Evolutionary conservation across 2,888 invertebrate species (phyloP).

Genomic region (Acleris holmiana): DNA sequence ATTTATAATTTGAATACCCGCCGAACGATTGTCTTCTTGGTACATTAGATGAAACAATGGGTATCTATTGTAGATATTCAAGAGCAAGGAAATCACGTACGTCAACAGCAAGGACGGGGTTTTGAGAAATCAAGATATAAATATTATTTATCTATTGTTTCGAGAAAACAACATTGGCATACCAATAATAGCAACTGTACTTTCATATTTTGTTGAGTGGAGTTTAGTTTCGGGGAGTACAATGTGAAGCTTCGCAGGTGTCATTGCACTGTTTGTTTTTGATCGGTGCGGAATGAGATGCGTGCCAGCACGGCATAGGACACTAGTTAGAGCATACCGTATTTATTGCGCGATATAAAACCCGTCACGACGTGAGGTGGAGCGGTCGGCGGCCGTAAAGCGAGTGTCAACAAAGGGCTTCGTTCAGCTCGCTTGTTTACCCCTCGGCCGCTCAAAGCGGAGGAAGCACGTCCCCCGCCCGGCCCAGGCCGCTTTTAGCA

Average conservation of each 20-base stretch:
- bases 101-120: constrained; percentile 46
- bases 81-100: constrained; percentile 74
- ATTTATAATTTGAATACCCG: constrained; percentile 74
- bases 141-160: constrained; percentile 32
- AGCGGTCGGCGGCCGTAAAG: constrained; percentile 64
- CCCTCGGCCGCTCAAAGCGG: constrained; percentile 78
- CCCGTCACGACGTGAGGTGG: constrained; percentile 55
- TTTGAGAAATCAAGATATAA: constrained; percentile 58
- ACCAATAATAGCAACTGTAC: constrained; percentile 26
- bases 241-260: neutral
- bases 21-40: constrained; percentile 70
- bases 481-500: constrained; percentile 81
- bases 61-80: constrained; percentile 57
- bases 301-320: constrained; percentile 40
- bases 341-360: constrained; percentile 70
- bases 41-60: constrained; percentile 74
- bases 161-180: constrained; percentile 22
- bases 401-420: constrained; percentile 79
- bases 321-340: constrained; percentile 48
- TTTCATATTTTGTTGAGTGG: neutral
- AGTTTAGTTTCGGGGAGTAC: constrained; percentile 18
- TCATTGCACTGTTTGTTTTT: constrained; percentile 50
- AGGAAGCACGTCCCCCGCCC: constrained; percentile 77
- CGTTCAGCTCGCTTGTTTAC: constrained; percentile 75
- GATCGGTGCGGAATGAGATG: constrained; percentile 22